Percentiles rank a stretch among this genome's conserved stretches.
phyloP scores from a whole-genome alignment of 2,888 invertebrate genomes.

The Clistopyga incitator region DNA sequence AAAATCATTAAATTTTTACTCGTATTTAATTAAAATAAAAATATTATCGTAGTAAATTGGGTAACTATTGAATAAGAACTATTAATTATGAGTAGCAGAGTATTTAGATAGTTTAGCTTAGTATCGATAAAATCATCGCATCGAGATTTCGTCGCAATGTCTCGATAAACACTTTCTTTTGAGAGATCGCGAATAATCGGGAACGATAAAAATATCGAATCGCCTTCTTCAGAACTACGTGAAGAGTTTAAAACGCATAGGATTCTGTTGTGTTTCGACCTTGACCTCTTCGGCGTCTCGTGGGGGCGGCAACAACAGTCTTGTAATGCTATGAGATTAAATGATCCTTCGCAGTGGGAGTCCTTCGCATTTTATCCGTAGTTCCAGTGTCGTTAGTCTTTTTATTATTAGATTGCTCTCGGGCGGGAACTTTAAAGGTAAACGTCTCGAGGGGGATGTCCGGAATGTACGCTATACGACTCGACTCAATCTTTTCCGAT shows the following conservation, averaged over 20 bases:
- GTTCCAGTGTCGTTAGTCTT: background rate
- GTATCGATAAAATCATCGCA: background rate
- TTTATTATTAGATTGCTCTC: slow-evolving; percentile 7
- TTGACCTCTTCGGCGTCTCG: slow-evolving; percentile 10
- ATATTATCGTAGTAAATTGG: no score
- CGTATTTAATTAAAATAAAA: no score
- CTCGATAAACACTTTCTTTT: background rate
- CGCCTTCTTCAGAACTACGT: background rate
- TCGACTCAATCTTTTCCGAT: background rate
- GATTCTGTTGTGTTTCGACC: background rate
- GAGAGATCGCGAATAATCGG: background rate
- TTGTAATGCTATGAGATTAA: slow-evolving; percentile 15
- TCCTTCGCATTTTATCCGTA: slow-evolving; percentile 5
- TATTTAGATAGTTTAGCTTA: no score
- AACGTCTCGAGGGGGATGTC: background rate
- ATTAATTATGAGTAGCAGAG: no score
- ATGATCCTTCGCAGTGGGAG: slow-evolving; percentile 2
- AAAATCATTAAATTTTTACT: no score
- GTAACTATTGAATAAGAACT: no score
- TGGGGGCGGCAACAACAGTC: slow-evolving; percentile 8
- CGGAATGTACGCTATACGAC: background rate
- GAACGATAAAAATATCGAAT: background rate
- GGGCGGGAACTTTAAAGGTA: background rate
- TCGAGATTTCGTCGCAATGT: background rate
- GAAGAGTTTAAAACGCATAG: background rate